phyloP scores from a whole-genome alignment of 2,113 vertebrate genomes.

The Tenrec ecaudatus region DNA sequence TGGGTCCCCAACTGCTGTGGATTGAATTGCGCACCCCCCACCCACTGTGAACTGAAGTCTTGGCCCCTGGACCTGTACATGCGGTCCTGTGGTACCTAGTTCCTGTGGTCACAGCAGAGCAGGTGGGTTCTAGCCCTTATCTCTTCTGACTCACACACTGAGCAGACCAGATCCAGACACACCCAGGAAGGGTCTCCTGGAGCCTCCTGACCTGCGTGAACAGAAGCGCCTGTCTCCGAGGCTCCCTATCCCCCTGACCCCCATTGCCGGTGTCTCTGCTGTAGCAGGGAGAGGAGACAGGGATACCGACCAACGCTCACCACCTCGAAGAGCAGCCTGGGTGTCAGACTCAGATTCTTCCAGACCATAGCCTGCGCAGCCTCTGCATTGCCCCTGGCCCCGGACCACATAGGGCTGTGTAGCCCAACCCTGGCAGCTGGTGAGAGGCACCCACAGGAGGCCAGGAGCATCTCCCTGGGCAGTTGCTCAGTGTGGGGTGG shows the following conservation, averaged over 20 bases:
- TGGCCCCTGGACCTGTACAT: neutral
- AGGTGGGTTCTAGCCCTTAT: neutral
- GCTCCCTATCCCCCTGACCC: neutral
- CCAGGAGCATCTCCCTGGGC: fast-evolving
- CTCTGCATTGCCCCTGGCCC: neutral
- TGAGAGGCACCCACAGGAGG: neutral
- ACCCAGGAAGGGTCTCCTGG: neutral
- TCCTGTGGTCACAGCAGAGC: no score
- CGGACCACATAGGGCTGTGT: neutral
- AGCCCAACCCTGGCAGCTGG: neutral
- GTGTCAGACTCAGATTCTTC: neutral
- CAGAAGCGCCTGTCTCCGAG: no score
- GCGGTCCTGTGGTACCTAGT: neutral
- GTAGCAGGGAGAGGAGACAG: neutral
- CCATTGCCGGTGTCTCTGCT: no score
- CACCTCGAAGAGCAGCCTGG: neutral
- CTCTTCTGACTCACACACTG: neutral
- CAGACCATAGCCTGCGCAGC: neutral
- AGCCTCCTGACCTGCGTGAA: neutral
- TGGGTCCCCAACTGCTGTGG: neutral
- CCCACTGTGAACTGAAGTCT: neutral
- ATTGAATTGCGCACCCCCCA: neutral
- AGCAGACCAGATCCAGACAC: neutral
- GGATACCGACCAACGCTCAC: neutral
- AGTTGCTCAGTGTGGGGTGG: neutral